Evolutionary conservation across 2,888 invertebrate species (phyloP).

Genomic region (Malachius bipustulatus): DNA sequence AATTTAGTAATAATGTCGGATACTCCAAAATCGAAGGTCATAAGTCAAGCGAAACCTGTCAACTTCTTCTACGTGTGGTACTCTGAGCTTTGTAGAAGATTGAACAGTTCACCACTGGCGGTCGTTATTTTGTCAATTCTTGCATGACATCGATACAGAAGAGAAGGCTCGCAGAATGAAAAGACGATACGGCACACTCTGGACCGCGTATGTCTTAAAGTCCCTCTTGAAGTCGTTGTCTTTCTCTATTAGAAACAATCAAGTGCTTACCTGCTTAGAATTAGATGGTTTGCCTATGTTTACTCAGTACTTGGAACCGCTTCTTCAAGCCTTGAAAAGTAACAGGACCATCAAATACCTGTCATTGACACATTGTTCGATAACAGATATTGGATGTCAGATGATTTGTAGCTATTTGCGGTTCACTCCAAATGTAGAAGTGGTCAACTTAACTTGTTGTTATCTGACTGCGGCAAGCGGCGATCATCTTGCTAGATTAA

Average conservation of each 20-base stretch:
- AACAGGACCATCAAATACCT: slow-evolving; percentile 55
- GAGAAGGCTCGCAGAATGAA: slow-evolving; percentile 49
- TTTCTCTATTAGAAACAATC: slow-evolving; percentile 50
- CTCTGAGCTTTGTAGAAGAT: slow-evolving; percentile 33
- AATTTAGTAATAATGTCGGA: slow-evolving; percentile 11
- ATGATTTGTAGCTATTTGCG: slow-evolving; percentile 56
- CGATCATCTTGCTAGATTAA: slow-evolving; percentile 50
- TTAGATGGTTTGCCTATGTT: slow-evolving; percentile 62
- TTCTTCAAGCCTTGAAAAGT: slow-evolving; percentile 44
- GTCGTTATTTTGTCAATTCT: slow-evolving; percentile 31
- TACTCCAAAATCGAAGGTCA: slow-evolving; percentile 18
- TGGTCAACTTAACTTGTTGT: slow-evolving; percentile 58
- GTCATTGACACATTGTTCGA: slow-evolving; percentile 53
- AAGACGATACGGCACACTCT: slow-evolving; percentile 36
- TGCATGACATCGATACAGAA: slow-evolving; percentile 42
- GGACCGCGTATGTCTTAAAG: slow-evolving; percentile 58
- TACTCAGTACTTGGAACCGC: slow-evolving; percentile 45
- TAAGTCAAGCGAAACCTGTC: slow-evolving; percentile 26
- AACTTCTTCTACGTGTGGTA: slow-evolving; percentile 37
- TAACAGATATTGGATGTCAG: slow-evolving; percentile 62
- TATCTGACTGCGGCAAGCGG: slow-evolving; percentile 53
- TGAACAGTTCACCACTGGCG: slow-evolving; percentile 30
- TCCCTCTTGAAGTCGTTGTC: slow-evolving; percentile 53
- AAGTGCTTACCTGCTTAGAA: slow-evolving; percentile 48
- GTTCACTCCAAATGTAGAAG: slow-evolving; percentile 52